Evolutionary conservation across 2,888 invertebrate species (phyloP), one percentile per base, ranked within the genome.

Genomic region (Drosophila histrio): DNA sequence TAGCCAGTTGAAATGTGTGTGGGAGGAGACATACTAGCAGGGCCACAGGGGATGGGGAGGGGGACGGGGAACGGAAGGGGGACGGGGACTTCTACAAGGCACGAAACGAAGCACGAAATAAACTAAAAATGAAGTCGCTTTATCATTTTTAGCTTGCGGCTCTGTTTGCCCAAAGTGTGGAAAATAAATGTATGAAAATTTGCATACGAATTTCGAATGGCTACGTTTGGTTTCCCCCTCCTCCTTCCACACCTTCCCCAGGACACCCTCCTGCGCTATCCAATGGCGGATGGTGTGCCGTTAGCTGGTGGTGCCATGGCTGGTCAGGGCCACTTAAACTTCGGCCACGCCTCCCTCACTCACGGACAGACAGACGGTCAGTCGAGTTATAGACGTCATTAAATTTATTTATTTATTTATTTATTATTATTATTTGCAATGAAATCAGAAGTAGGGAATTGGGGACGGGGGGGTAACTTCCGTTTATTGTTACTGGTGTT

Each of bases 121-220:
- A 28, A 54, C 36, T 49, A 46, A 79, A 84, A 88, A 84, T 77
- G 70, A 88, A 87, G 73, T 85, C 86, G 88, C 74, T 88, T 85
- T 85, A 85, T 85, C 85, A 85, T 85, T 85, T 88, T 85, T 88
- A 88, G 88, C 88, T 52, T 38, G 75, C 83, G 82, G 85, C 85
- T 63, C 76, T 77, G 79, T 72, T 84, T 88, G 87, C 65, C 67
- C 82, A 83, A 79, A 83, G 81, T 84, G 85, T 88, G 85, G 82
- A 89, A 85, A 85, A 88, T 89, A 87, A 85, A 85, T 85, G 88
- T 75, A 87, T 84, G 73, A 34, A 87, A 81, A 85, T 88, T 85
- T 85, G 85, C 89, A 85, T 85, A 88, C 81, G 81, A 87, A 85
- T 78, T 85, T 85, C 75, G 69, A 85, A 87, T 79, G 76, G 87